phyloP scores from a whole-genome alignment of 2,113 vertebrate genomes.

The Varanus komodoensis region DNA sequence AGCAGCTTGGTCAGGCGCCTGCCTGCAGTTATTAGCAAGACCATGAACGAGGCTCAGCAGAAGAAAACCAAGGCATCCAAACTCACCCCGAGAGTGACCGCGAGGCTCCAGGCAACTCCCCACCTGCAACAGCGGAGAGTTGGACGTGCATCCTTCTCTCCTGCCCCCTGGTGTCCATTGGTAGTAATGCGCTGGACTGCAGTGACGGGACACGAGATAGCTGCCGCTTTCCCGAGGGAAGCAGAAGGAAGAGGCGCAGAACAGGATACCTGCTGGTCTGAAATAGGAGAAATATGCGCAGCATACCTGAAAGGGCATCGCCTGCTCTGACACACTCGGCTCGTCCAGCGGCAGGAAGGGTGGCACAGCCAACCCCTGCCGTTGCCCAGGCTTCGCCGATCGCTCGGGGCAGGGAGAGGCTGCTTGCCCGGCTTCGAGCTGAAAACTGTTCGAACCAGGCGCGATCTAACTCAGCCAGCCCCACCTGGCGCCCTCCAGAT shows the following conservation, averaged over 20 bases:
- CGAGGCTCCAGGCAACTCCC: too few species aligned
- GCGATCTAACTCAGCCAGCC: not conserved
- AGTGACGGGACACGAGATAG: too few species aligned
- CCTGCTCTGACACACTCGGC: not conserved
- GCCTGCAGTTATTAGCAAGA: too few species aligned
- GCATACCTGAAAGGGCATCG: not conserved
- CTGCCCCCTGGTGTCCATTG: slow-evolving; percentile 10
- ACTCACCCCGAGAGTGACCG: too few species aligned
- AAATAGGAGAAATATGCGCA: not conserved
- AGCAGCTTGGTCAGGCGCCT: not conserved
- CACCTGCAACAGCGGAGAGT: not conserved
- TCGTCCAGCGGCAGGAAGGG: too few species aligned
- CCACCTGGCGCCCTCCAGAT: too few species aligned
- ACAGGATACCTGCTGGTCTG: not conserved
- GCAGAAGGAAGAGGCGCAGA: not conserved
- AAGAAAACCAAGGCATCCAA: not conserved
- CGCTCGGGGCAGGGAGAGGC: too few species aligned
- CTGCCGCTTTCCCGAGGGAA: not conserved
- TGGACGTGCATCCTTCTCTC: not conserved
- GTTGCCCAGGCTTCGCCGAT: too few species aligned
- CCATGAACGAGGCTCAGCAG: too few species aligned
- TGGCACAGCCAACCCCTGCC: not conserved
- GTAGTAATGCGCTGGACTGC: not conserved
- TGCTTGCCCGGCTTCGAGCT: too few species aligned
- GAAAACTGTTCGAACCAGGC: not conserved